Conservation (phyloP, 1,140 invertebrate species). For the Hormaphis cornu region DNA sequence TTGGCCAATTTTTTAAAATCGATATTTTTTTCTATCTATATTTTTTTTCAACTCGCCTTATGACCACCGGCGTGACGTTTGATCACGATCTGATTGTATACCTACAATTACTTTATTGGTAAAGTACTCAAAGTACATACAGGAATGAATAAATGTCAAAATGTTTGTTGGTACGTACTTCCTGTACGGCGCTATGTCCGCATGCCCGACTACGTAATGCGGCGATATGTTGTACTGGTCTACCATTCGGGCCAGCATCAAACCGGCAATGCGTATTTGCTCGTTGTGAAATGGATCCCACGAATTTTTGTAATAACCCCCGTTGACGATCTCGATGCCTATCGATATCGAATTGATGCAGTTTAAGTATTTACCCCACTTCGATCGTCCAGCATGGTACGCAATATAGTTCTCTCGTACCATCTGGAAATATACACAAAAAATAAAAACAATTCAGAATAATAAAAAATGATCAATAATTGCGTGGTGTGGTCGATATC, state of each 20-base stretch:
- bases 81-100: too few relatives aligned
- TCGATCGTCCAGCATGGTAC: neutral
- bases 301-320: neutral
- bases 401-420: neutral
- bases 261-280: neutral
- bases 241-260: neutral
- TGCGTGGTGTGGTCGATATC: too few relatives aligned
- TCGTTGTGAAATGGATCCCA: neutral
- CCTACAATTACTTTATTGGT: too few relatives aligned
- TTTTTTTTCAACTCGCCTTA: too few relatives aligned
- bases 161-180: too few relatives aligned
- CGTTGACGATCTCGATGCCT: neutral
- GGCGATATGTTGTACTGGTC: neutral
- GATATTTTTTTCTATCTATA: too few relatives aligned
- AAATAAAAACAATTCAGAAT: neutral
- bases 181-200: neutral
- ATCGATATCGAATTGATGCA: neutral
- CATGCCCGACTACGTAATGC: neutral
- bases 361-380: neutral
- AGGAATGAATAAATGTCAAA: too few relatives aligned
- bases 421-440: neutral
- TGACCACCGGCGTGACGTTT: too few relatives aligned
- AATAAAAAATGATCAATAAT: too few relatives aligned
- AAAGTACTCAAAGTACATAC: too few relatives aligned
- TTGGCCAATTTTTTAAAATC: too few relatives aligned